Conservation (phyloP, 2,113 vertebrate species). For the Eubucco bourcierii region DNA sequence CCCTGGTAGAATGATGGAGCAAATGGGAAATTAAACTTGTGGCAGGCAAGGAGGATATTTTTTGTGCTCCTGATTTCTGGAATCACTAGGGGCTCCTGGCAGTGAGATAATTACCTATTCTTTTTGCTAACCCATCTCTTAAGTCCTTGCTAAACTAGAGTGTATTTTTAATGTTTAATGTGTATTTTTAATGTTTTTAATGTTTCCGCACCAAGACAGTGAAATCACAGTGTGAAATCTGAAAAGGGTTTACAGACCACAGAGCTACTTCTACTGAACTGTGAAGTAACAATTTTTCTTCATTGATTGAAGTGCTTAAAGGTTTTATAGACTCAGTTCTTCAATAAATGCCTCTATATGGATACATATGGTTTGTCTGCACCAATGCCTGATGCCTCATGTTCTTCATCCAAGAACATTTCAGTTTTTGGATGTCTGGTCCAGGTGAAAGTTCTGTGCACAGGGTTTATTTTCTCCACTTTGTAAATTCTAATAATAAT, state of each 20-base stretch:
- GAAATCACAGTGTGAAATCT: neutral
- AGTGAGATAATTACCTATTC: rapidly evolving
- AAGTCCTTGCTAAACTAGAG: neutral
- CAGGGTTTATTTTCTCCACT: neutral
- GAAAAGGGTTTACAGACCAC: neutral
- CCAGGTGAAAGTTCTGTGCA: neutral
- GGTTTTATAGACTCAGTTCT: neutral
- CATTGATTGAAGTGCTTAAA: neutral
- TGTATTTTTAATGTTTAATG: too few relatives aligned
- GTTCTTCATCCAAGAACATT: neutral
- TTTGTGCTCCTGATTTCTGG: neutral
- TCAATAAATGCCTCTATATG: neutral
- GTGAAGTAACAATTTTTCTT: neutral
- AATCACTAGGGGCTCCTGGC: neutral
- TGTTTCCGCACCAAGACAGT: neutral
- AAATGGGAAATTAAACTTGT: neutral
- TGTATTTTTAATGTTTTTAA: too few relatives aligned
- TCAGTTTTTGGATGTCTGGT: too few relatives aligned
- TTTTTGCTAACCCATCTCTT: neutral
- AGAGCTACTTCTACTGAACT: neutral
- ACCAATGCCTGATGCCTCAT: neutral
- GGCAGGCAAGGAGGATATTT: rapidly evolving
- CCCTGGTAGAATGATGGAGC: neutral
- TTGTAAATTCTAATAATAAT: neutral
- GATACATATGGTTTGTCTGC: neutral